These are phyloP conservation scores for Probaryconus sp. DNA, from an alignment of 1,140 invertebrate genomes.

Conservation along the genomic window DNA sequence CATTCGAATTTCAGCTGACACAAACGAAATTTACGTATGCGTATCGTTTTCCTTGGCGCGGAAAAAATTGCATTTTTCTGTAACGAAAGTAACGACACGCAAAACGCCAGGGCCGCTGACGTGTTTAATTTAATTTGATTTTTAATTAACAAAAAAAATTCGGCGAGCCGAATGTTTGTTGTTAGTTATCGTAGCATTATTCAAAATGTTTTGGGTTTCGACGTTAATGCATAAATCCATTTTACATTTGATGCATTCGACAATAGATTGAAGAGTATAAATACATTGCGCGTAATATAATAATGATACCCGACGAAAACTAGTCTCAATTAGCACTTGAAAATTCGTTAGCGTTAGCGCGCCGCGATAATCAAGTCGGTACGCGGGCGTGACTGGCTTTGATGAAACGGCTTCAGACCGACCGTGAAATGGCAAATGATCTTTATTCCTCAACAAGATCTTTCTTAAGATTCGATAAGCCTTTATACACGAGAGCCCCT, in stretches of 20 bases:
- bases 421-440: slow-evolving; percentile 62
- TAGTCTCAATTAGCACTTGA: slow-evolving; percentile 56
- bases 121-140: too few species aligned
- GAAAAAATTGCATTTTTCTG: too few species aligned
- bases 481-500: too few species aligned
- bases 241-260: slow-evolving; percentile 31
- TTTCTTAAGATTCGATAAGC: slow-evolving; percentile 12
- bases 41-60: too few species aligned
- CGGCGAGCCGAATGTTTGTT: too few species aligned
- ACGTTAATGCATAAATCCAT: slow-evolving; percentile 18
- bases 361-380: slow-evolving; percentile 52
- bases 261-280: slow-evolving; percentile 41
- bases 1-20: too few species aligned
- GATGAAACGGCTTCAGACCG: slow-evolving; percentile 45
- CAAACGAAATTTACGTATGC: too few species aligned
- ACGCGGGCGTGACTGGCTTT: slow-evolving; percentile 50
- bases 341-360: slow-evolving; percentile 52
- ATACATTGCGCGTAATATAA: slow-evolving; percentile 43
- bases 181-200: too few species aligned
- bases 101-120: too few species aligned
- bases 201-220: background rate
- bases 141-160: too few species aligned
- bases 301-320: slow-evolving; percentile 35
- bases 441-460: slow-evolving; percentile 26
- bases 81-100: too few species aligned